Base-by-base conservation (phyloP, 2,888 invertebrate species). In the Rugalucina vietnamica region DNA sequence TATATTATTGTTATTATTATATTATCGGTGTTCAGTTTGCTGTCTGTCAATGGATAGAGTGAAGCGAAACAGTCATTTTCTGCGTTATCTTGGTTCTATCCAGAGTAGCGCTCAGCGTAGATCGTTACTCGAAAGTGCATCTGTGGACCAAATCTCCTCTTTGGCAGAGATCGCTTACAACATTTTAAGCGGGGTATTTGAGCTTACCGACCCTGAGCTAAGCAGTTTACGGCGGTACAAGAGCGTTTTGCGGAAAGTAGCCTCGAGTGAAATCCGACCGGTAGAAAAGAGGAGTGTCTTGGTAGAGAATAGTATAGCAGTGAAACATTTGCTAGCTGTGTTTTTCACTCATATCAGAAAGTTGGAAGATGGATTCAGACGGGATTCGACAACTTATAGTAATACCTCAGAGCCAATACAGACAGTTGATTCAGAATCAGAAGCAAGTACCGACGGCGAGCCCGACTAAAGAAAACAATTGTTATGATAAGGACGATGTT, bases 1-100 rank as follows among this genome's bases (percentile, higher is more conserved):
- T 43, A 43, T 43, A n/a, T 43, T 8, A 43, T 18, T 12, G n/a
- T n/a, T n/a, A 4, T 14, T 18, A n/a, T n/a, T n/a, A n/a, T n/a
- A n/a, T n/a, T n/a, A n/a, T n/a, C n/a, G n/a, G n/a, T n/a, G n/a
- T n/a, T n/a, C n/a, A n/a, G n/a, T n/a, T n/a, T n/a, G n/a, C n/a
- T n/a, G n/a, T n/a, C n/a, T n/a, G n/a, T 54, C n/a, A 10, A 60
- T 76, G 60, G 76, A 76, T 37, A 76, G 29, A 21, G 60, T 76
- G 27, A 65, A 34, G 12, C 24, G 39, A 10, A 18, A 76, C 18
- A 29, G 39, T 21, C 12, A 18, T n/a, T 76, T 76, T 21, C 36
- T 76, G 1, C 60, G 69, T 10, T 76, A 65, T 65, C 27, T 76
- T 0, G 27, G 60, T 24, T 14, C 39, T 3, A 5, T 60, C 4